Conservation (phyloP, 2,797 vertebrate genomes). For the Micrastur ruficollis region DNA sequence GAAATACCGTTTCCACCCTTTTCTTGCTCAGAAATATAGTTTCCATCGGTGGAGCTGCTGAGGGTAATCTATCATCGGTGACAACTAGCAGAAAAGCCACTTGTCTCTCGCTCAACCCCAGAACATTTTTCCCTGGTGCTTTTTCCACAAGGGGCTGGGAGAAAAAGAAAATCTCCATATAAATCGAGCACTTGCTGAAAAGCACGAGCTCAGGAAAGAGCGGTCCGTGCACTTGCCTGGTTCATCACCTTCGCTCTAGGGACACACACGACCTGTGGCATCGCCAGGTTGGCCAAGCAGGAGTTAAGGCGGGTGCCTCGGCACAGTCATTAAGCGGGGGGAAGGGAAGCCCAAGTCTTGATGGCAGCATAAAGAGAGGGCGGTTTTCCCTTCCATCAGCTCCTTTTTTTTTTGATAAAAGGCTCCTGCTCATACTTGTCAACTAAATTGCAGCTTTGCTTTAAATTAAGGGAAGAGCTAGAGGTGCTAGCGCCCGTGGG, state of each 20-base stretch:
- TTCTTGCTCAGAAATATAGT: background rate
- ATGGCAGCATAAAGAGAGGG: slow-evolving; percentile 38
- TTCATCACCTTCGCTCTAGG: accelerated
- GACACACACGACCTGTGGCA: background rate
- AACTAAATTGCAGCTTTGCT: background rate
- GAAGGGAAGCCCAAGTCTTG: background rate
- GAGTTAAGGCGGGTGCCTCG: background rate
- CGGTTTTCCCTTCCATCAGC: slow-evolving; percentile 33
- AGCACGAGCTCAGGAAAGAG: accelerated
- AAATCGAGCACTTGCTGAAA: background rate
- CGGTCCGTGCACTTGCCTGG: background rate
- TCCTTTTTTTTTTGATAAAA: background rate
- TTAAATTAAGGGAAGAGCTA: background rate
- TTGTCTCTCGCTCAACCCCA: background rate
- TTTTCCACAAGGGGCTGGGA: background rate
- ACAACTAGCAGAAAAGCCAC: background rate
- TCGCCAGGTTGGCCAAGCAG: background rate
- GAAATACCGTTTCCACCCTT: background rate
- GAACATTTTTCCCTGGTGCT: background rate
- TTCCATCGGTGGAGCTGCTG: accelerated
- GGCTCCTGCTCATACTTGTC: background rate
- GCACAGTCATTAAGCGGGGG: background rate
- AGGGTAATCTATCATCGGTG: accelerated
- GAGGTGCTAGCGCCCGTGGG: background rate
- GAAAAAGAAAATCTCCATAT: background rate